A percentile compares a stretch with the other conserved stretches of the same genome.
Evolutionary conservation across 2,113 vertebrate species (phyloP).

Genomic region (Strix uralensis): DNA sequence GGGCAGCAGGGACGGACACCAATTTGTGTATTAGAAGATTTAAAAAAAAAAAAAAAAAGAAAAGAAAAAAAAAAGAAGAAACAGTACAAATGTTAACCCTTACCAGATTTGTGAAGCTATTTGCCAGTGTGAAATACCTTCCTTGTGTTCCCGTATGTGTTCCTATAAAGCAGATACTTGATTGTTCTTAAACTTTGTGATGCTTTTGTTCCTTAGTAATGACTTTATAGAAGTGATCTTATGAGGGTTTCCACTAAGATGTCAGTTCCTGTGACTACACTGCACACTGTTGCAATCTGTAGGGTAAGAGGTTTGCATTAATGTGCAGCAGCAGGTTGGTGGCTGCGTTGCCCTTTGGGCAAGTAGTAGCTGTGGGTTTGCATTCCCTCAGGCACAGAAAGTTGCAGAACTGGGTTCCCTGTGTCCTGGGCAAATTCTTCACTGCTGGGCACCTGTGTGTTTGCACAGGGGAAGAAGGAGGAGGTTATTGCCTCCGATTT

Average conservation of each 20-base stretch:
- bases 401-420: accelerated
- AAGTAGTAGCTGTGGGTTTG: not conserved
- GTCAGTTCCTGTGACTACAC: not conserved
- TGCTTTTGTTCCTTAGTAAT: not conserved
- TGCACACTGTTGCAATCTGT: not conserved
- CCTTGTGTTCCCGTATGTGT: not conserved
- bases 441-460: not conserved
- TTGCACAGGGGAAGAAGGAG: not conserved
- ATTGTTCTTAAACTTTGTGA: not conserved
- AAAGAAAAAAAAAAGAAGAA: not conserved
- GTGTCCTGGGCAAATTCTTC: accelerated
- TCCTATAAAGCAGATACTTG: not conserved
- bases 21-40: not conserved
- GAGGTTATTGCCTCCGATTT: not conserved
- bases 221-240: not conserved
- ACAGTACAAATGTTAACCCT: not conserved
- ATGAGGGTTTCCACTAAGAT: not conserved
- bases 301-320: not conserved
- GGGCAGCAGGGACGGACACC: no score
- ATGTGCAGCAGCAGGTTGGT: not conserved
- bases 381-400: not conserved
- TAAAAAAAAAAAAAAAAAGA: not conserved
- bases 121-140: not conserved
- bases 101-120: not conserved
- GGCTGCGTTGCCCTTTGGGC: not conserved